Conservation (phyloP, 2,113 vertebrate genomes). For the Camarhynchus parvulus region DNA sequence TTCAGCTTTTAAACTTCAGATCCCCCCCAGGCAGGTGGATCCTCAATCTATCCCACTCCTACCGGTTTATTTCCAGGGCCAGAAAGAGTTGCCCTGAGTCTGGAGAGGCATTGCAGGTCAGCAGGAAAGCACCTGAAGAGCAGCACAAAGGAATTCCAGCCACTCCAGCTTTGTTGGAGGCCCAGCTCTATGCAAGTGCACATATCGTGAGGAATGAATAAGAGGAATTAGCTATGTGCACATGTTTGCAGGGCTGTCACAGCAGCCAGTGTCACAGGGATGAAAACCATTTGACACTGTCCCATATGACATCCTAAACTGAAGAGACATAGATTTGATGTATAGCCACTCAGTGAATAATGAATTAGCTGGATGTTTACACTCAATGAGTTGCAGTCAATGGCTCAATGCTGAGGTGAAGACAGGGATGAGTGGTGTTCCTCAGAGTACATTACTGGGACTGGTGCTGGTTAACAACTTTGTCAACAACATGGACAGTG, state of each 20-base stretch:
- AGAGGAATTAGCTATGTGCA: neutral
- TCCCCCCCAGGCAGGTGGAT: too few relatives aligned
- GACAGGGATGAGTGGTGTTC: neutral
- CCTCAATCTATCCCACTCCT: neutral
- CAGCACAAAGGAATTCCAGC: neutral
- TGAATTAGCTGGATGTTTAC: neutral
- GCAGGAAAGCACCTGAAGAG: neutral
- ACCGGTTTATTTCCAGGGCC: neutral
- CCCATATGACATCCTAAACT: neutral
- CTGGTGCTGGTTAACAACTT: fast-evolving
- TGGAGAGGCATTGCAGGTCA: neutral
- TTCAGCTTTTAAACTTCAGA: neutral
- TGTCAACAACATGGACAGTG: neutral
- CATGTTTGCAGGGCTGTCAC: neutral
- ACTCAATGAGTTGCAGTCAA: neutral
- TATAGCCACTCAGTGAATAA: neutral
- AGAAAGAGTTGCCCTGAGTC: neutral
- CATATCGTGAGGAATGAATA: neutral
- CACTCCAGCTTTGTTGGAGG: neutral
- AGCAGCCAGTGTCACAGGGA: neutral
- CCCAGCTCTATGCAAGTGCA: neutral
- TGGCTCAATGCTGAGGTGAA: neutral
- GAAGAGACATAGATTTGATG: neutral
- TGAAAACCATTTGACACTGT: neutral
- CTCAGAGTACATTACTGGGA: neutral